Evolutionary conservation across 2,888 invertebrate genomes (phyloP), one percentile per base, ranked within the genome.

Genomic region (Aspidiotus destructor): DNA sequence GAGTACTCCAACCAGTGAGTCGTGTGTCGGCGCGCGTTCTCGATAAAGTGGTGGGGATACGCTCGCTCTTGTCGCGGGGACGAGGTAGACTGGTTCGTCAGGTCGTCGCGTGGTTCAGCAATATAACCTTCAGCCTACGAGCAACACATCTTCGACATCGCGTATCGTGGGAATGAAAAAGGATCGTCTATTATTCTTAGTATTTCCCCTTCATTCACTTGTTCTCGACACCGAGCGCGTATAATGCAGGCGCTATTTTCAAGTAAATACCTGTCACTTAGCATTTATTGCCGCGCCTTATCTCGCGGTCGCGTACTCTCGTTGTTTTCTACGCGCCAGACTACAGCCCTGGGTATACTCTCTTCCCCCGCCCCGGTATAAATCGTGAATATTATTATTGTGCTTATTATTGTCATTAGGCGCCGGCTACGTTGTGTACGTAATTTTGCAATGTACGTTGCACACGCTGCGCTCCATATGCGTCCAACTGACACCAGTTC

Each of bases 21-120:
- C 67, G 67, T 67, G 67, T 67, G 67, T 67, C 67, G 67, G 67
- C 67, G 67, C 67, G 67, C 67, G 67, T 60, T 67, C 67, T 67
- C 60, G 60, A 65, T 57, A 65, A 57, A 41, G 8, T 5, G 57
- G 42, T 10, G 67, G 60, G 60, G 62, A 62, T 62, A 48, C n/a
- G 48, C 48, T 11, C 10, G 48, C 10, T 1, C 2, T 11, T 1
- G 48, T 48, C 48, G 48, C 11, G 11, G 48, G 48, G 48, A 48
- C 48, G 65, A 44, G 57, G 54, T 41, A 28, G 65, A 44, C 57
- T 52, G 44, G 67, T 67, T 48, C 65, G 65, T 65, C 65, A 65
- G 58, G 67, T 67, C 67, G 67, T 67, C 67, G 67, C 67, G 67
- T 67, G 67, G 67, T 67, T 67, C 67, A 67, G 60, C 67, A 60